Percentiles rank a stretch among this genome's conserved stretches.
These are phyloP conservation scores for Bombycilla garrulus DNA, from an alignment of 2,113 vertebrate species.

Conservation along the genomic window DNA sequence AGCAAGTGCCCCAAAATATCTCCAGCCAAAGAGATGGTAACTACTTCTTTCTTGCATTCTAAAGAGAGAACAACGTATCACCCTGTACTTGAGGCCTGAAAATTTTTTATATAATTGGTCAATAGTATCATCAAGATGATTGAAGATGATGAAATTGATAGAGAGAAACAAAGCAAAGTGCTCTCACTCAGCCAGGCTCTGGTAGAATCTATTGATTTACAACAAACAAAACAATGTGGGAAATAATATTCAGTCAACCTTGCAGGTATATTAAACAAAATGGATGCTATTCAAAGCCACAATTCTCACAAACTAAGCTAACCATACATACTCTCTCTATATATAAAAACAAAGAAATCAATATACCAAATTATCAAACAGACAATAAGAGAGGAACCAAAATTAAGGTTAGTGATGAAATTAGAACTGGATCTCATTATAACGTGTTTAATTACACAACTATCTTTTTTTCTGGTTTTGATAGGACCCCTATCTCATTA, in stretches of 20 bases:
- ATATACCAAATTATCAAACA: not conserved
- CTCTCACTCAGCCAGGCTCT: not conserved
- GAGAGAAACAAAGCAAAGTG: not conserved
- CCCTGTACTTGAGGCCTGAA: not conserved
- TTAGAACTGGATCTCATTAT: not conserved
- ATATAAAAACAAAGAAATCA: not conserved
- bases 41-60: not conserved
- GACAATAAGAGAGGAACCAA: not conserved
- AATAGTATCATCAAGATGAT: not conserved
- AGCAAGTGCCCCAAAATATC: not conserved
- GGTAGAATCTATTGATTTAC: conserved; percentile 3
- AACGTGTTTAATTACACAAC: not conserved
- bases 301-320: not conserved
- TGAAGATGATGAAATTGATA: conserved; percentile 1
- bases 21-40: not conserved
- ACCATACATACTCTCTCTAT: not conserved
- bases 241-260: not conserved
- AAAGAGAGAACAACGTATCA: rapidly evolving
- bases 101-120: not conserved
- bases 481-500: not conserved
- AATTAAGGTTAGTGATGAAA: not conserved
- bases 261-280: not conserved
- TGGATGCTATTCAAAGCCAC: not conserved
- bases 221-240: not conserved
- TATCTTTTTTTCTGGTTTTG: not conserved